Base-by-base conservation (phyloP, 2,888 invertebrate genomes). In the Ectemnius lituratus region DNA sequence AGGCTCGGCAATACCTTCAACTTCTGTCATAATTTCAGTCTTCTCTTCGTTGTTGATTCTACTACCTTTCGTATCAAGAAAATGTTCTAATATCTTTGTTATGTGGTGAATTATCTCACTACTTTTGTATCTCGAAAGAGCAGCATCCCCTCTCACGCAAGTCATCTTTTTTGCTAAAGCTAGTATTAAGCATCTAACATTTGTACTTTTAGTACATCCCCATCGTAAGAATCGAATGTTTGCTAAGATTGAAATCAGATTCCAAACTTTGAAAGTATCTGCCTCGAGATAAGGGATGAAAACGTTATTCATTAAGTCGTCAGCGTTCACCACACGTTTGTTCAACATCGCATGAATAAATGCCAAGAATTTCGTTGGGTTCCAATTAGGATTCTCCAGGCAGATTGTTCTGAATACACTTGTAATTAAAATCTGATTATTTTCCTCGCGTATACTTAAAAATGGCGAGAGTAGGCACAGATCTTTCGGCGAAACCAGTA, bases 291-390 rank as follows among this genome's bases (percentile, higher is more conserved):
- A 84, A 0, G 88, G 86, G 45, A 85, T 78, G 18, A 88, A 85
- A 49, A 90, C 78, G 23, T 83, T 79, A 49, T 86, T 86, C 13
- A 88, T 64, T 1, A 89, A 28, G 8, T 87, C 83, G 18, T 87
- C 79, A 1, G 65, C 62, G n/a, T 57, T 81, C 20, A 79, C 56
- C 27, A 81, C 13, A 18, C 45, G 74, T 11, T 72, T 68, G 5
- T 82, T 62, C 37, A 80, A 18, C 60, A 84, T 67, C 23, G 76
- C 62, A 37, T 66, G 61, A 0, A 86, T 58, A 0, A 89, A 75
- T 27, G 81, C 52, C 1, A 67, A 37, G 23, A 87, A 86, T 49
- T 87, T 86, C 13, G 82, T 86, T 0, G 59, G 4, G 45, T 82
- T 76, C 84, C 86, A 88, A 16, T 78, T 67, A 1, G 49, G n/a